Evolutionary conservation across 2,797 vertebrate species (phyloP).

Genomic region (Megalops cyprinoides): DNA sequence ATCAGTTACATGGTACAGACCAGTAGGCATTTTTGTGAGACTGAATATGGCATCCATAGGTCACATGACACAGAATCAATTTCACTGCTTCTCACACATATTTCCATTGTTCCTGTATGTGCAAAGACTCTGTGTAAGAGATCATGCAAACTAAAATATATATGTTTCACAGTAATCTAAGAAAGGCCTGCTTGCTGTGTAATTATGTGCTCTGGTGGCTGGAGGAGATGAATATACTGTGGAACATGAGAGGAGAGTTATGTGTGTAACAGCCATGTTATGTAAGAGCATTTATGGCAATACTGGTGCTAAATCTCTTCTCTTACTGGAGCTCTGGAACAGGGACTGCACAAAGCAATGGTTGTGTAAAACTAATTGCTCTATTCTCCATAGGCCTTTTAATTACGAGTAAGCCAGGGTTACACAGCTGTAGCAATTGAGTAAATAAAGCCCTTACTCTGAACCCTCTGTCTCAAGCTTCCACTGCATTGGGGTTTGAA

Average conservation of each 20-base stretch:
- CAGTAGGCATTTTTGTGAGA: too few relatives aligned
- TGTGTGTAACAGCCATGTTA: not conserved
- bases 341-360: not conserved
- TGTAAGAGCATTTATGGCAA: not conserved
- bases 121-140: too few relatives aligned
- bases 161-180: not conserved
- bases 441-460: slow-evolving; percentile 13
- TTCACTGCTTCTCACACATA: too few relatives aligned
- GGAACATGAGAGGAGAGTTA: not conserved
- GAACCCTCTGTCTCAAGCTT: slow-evolving; percentile 8
- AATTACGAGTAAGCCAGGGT: slow-evolving; percentile 12
- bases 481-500: slow-evolving; percentile 17
- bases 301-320: not conserved
- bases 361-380: slow-evolving; percentile 31
- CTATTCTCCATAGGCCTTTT: slow-evolving; percentile 20
- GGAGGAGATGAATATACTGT: not conserved
- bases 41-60: too few relatives aligned
- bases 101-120: too few relatives aligned
- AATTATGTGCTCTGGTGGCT: not conserved
- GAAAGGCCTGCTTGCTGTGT: not conserved
- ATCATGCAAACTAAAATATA: too few relatives aligned
- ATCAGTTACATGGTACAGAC: too few relatives aligned
- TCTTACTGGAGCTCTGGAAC: slow-evolving; percentile 6
- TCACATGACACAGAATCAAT: too few relatives aligned
- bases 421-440: not conserved